These are phyloP conservation scores for Eulemur mongoz DNA, from an alignment of 2,797 vertebrate species.

Conservation along the genomic window DNA sequence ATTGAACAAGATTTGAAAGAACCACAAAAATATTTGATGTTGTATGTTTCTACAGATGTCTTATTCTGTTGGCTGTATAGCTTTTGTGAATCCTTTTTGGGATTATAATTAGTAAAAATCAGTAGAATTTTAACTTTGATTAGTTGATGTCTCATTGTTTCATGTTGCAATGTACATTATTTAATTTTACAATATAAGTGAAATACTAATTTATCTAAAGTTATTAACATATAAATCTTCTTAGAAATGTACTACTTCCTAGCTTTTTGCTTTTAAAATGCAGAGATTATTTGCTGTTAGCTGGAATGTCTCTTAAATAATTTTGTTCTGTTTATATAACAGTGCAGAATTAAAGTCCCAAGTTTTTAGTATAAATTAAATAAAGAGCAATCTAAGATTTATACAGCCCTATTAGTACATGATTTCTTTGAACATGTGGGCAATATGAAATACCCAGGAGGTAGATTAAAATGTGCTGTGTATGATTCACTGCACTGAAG, in stretches of 20 bases:
- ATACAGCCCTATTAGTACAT: background rate
- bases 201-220: slow-evolving; percentile 43
- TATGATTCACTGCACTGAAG: slow-evolving; percentile 67
- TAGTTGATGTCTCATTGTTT: slow-evolving; percentile 42
- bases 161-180: background rate
- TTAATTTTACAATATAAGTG: slow-evolving; percentile 47
- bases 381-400: background rate
- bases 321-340: slow-evolving; percentile 39
- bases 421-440: slow-evolving; percentile 60
- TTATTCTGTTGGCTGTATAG: background rate
- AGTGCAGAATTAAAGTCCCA: slow-evolving; percentile 50
- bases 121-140: slow-evolving; percentile 52
- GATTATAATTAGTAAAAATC: slow-evolving; percentile 34
- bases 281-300: slow-evolving; percentile 45
- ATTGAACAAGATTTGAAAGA: slow-evolving; percentile 48
- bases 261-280: slow-evolving; percentile 48
- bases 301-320: slow-evolving; percentile 20
- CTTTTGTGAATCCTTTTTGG: background rate
- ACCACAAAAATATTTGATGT: slow-evolving; percentile 24
- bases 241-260: slow-evolving; percentile 2
- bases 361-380: slow-evolving; percentile 43
- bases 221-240: slow-evolving; percentile 34
- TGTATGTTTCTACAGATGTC: background rate
- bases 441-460: slow-evolving; percentile 54
- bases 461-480: slow-evolving; percentile 44